These are phyloP conservation scores for Sapajus apella DNA, from an alignment of 2,113 vertebrate species.

Conservation along the genomic window DNA sequence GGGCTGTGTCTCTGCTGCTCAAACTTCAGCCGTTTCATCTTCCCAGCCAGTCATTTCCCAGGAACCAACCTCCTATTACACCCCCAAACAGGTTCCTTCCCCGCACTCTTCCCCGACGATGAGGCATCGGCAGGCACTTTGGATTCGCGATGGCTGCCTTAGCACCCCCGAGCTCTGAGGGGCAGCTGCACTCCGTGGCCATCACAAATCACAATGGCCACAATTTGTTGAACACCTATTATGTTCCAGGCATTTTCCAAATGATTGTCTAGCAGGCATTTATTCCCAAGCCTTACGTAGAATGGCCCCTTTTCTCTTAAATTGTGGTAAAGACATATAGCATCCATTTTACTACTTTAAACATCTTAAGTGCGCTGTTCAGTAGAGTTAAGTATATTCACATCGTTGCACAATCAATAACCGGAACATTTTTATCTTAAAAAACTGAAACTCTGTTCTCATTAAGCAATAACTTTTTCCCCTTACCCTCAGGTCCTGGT, in stretches of 20 bases:
- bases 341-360: not conserved
- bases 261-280: no score
- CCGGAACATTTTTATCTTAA: not conserved
- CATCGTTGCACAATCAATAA: rapidly evolving
- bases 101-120: rapidly evolving
- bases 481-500: rapidly evolving
- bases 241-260: not conserved
- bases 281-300: not conserved
- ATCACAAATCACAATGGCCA: rapidly evolving
- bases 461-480: rapidly evolving
- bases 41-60: not conserved
- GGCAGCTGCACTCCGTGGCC: rapidly evolving
- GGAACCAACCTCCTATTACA: not conserved
- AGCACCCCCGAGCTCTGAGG: rapidly evolving
- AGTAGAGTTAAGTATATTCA: rapidly evolving
- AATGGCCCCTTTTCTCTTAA: not conserved
- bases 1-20: no score
- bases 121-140: no score
- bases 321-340: not conserved
- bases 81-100: not conserved
- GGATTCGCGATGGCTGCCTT: rapidly evolving
- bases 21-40: not conserved
- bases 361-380: not conserved
- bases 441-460: not conserved
- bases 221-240: rapidly evolving